Conservation (phyloP, 2,888 invertebrate genomes). For the Cheilosia soror region DNA sequence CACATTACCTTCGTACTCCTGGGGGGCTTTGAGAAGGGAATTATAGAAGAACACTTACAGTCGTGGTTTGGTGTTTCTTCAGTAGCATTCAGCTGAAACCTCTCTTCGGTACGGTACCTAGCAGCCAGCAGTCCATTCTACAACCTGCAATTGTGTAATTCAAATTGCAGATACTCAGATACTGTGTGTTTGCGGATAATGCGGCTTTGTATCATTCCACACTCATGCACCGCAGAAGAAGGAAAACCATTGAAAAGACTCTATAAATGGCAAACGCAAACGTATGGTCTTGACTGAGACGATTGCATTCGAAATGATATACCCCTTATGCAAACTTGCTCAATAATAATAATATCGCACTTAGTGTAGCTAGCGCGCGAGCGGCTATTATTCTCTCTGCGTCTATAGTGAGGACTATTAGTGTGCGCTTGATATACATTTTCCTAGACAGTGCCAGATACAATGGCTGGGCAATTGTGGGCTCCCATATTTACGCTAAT, state of each 20-base stretch:
- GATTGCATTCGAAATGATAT: constrained; percentile 34
- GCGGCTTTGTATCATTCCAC: constrained; percentile 20
- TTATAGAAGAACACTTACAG: no score
- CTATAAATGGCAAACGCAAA: background rate
- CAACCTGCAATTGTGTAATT: constrained; percentile 48
- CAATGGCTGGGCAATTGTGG: background rate
- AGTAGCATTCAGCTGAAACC: background rate
- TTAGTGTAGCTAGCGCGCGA: constrained; percentile 30
- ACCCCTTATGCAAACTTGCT: constrained; percentile 61
- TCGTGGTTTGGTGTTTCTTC: constrained; percentile 8
- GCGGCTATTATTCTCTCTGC: constrained; percentile 44
- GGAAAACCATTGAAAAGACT: background rate
- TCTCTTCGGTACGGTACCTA: background rate
- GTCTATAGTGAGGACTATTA: constrained; percentile 29
- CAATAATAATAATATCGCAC: constrained; percentile 65
- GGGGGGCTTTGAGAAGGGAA: no score
- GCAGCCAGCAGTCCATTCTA: background rate
- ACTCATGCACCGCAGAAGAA: background rate
- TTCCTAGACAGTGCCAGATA: background rate
- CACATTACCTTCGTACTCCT: background rate
- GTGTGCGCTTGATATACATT: background rate
- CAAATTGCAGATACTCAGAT: constrained; percentile 34
- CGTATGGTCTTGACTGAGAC: constrained; percentile 2
- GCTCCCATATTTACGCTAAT: constrained; percentile 68
- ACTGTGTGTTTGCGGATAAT: background rate